Base-by-base conservation (phyloP, 2,797 vertebrate genomes). In the Oreochromis mossambicus region DNA sequence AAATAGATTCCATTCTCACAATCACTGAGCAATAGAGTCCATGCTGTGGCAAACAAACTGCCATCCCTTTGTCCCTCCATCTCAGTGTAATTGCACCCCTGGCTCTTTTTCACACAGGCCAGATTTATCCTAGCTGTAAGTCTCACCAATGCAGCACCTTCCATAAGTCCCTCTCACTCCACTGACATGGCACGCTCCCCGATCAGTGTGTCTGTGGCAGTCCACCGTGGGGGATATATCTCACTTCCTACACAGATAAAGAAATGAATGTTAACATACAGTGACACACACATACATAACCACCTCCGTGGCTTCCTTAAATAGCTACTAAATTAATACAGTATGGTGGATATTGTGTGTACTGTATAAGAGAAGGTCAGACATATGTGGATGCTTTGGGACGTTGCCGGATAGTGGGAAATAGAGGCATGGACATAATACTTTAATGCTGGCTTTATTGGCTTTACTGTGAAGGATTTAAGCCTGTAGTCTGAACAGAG, bases 11-110 rank as follows among this genome's bases (percentile, higher is more conserved):
- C 32, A 80, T 87, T 92, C 76, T 91, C 87, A 70, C 83, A 77
- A 78, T 80, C 17, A n/a, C 86, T 77, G 83, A 86, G 85, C 77
- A 78, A 17, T 34, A 34, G 79, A 80, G 83, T 85, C 83, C 87
- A 90, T 88, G 86, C 86, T 87, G 87, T 86, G 84, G 82, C 83
- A 90, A 85, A 87, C 88, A 88, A 85, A 92, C 80, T 89, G 88
- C 80, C 41, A 34, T 86, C 51, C 81, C 77, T 87, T 89, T 94
- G 86, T 92, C 73, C 58, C 78, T 88, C 48, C 6, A 17, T 87
- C 82, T 94, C 79, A 86, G 76, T 80, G 82, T 91, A 90, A 91
- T 92, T 91, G 86, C 85, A 85, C 86, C 68, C 83, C 84, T 85
- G 75, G 75, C 73, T 89, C 78, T 68, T 89, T 84, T 91, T 87